Evolutionary conservation across 2,797 vertebrate genomes (phyloP).

Genomic region (Falco biarmicus): DNA sequence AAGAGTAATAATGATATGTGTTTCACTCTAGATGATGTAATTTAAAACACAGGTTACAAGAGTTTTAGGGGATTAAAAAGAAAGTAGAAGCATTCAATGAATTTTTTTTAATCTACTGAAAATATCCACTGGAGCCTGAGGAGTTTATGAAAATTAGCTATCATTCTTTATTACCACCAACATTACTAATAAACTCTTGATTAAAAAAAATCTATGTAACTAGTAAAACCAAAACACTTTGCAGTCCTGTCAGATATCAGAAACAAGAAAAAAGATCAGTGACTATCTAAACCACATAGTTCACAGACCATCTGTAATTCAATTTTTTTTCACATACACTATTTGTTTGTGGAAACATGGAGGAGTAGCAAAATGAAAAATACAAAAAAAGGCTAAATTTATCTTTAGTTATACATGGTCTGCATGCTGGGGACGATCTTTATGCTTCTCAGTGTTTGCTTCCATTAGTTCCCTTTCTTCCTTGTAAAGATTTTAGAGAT

Average conservation of each 20-base stretch:
- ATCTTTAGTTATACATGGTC: background rate
- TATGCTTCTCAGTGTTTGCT: background rate
- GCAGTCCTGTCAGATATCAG: background rate
- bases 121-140: background rate
- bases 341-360: background rate
- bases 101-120: background rate
- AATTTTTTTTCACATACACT: background rate
- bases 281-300: background rate
- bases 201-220: background rate
- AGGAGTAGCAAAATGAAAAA: background rate
- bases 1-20: background rate
- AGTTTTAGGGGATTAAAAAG: background rate
- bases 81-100: background rate
- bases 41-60: background rate
- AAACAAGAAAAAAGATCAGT: background rate
- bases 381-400: background rate
- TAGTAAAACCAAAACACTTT: background rate
- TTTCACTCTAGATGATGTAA: background rate
- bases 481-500: background rate
- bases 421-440: background rate
- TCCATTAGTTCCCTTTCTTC: background rate
- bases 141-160: background rate
- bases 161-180: background rate
- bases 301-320: background rate
- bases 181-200: background rate